These are phyloP conservation scores for Alloscopus bannaensis DNA, from an alignment of 2,888 invertebrate genomes.

Conservation along the genomic window DNA sequence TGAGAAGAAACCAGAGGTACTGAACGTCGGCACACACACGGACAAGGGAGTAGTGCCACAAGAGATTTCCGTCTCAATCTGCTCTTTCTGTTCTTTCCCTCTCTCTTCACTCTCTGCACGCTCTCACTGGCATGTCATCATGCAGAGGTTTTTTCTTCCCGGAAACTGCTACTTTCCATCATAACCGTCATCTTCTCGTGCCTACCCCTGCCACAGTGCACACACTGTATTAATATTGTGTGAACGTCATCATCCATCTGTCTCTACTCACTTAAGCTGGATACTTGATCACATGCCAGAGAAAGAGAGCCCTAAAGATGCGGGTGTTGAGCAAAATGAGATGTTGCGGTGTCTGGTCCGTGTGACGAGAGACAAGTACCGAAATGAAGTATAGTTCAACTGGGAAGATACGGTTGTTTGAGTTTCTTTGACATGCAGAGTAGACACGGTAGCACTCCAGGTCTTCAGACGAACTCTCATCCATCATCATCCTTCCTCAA, in stretches of 20 bases:
- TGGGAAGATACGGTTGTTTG: not conserved
- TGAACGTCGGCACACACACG: too few relatives aligned
- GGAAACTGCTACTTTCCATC: constrained; percentile 6
- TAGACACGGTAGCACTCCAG: not conserved
- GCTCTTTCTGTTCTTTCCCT: constrained; percentile 8
- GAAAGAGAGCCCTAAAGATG: not conserved
- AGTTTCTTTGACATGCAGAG: not conserved
- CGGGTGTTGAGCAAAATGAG: too few relatives aligned
- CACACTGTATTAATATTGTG: constrained; percentile 7
- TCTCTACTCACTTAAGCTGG: not conserved
- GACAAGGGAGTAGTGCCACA: constrained; percentile 50
- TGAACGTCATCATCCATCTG: constrained; percentile 8
- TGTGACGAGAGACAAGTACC: not conserved
- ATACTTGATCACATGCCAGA: not conserved
- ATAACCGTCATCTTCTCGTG: not conserved
- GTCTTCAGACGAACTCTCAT: constrained; percentile 42
- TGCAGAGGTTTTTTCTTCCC: too few relatives aligned
- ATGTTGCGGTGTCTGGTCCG: not conserved
- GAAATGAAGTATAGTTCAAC: not conserved
- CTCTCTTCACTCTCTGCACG: not conserved
- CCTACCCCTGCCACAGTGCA: not conserved
- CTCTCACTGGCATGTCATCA: too few relatives aligned
- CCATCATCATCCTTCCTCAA: constrained; percentile 66
- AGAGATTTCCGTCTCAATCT: constrained; percentile 39
- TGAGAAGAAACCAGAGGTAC: constrained; percentile 28